Base-by-base conservation (phyloP, 2,888 invertebrate species). In the Girardia tigrina region DNA sequence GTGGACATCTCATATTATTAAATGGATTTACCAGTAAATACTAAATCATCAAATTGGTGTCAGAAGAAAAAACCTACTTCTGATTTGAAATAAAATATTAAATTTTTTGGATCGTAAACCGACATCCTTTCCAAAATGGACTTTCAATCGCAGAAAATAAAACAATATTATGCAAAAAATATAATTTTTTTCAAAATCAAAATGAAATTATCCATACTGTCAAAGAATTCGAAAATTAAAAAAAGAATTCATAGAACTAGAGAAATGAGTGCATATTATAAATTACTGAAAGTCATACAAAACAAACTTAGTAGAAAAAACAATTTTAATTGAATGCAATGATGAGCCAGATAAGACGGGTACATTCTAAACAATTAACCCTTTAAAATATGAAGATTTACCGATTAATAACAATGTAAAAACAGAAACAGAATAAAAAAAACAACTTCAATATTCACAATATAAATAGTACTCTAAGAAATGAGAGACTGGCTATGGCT, bases 401-500 rank as follows among this genome's bases (percentile, higher is more conserved):
- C 23, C 56, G n/a, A 23, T 56, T 16, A 56, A 16, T 16, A 56
- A 56, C 23, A 23, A 56, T n/a, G 23, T 56, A 16, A 56, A 56
- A 56, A 56, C n/a, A n/a, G n/a, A n/a, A 56, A n/a, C n/a, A 20
- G 2, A 56, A 56, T n/a, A 23, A 23, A 20, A 20, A 20, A n/a
- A 56, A 56, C 56, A 56, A 56, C 23, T 56, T 20, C n/a, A 56
- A 56, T n/a, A n/a, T 56, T n/a, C n/a, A 56, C n/a, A 12, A 4
- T 56, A 16, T 56, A n/a, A 56, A 56, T 56, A 56, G 23, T 23
- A n/a, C 56, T 2, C 2, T 56, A 56, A 56, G n/a, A 56, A 56
- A 56, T n/a, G 56, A 56, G 23, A 56, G 56, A 56, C 56, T 56
- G n/a, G 56, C 56, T 20, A 56, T 56, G 56, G 56, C 56, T 20